A percentile compares a stretch with the other conserved stretches of the same genome.
Evolutionary conservation across 2,888 invertebrate species (phyloP).

Genomic region (Clanis bilineata): DNA sequence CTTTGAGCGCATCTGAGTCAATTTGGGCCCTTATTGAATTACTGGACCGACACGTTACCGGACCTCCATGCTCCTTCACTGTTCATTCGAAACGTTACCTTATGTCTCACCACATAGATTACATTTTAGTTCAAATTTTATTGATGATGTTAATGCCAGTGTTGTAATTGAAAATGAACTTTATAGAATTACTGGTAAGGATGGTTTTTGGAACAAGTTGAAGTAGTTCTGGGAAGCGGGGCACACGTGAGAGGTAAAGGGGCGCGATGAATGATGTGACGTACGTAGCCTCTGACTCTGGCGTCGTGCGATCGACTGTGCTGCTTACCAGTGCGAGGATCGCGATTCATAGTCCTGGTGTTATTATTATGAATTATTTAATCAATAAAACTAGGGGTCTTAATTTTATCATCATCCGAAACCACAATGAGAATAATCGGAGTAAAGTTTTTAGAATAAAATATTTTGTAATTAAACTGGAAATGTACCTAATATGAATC

Average conservation of each 20-base stretch:
- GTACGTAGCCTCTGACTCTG: constrained; percentile 67
- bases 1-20: constrained; percentile 73
- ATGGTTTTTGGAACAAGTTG: constrained; percentile 29
- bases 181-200: constrained; percentile 24
- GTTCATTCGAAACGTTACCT: constrained; percentile 25
- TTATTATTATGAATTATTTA: background rate
- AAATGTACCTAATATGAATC: too few relatives aligned
- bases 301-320: constrained; percentile 55
- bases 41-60: constrained; percentile 71
- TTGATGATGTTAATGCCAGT: background rate
- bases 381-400: background rate
- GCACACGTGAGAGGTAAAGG: constrained; percentile 60
- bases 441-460: too few relatives aligned
- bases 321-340: constrained; percentile 29
- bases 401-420: background rate
- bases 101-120: constrained; percentile 13
- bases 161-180: constrained; percentile 21
- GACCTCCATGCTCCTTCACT: constrained; percentile 19
- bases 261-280: constrained; percentile 73
- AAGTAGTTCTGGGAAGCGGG: constrained; percentile 41
- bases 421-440: background rate
- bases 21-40: constrained; percentile 79
- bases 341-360: constrained; percentile 1
- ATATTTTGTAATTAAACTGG: too few relatives aligned
- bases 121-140: constrained; percentile 19